Percentiles rank a stretch among this genome's conserved stretches.
phyloP scores from a whole-genome alignment of 2,797 vertebrate genomes.

The Gastrophryne carolinensis region DNA sequence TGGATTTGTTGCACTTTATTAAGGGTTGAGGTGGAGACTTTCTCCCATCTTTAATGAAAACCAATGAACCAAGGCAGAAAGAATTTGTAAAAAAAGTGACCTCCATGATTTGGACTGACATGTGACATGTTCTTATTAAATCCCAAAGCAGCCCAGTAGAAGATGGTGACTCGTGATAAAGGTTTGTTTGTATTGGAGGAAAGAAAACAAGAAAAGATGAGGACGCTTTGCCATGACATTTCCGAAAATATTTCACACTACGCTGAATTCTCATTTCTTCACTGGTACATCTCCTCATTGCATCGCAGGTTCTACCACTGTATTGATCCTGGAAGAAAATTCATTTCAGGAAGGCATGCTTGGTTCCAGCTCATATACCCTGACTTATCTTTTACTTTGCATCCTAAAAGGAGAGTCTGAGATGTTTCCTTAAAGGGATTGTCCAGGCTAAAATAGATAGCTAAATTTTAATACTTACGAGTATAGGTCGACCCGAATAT shows the following conservation, averaged over 20 bases:
- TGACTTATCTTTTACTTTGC: background rate
- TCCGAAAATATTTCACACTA: background rate
- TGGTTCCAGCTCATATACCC: background rate
- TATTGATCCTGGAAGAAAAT: background rate
- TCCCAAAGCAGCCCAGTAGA: background rate
- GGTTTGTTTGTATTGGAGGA: background rate
- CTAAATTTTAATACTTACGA: too few relatives aligned
- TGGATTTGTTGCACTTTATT: too few relatives aligned
- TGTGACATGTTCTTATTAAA: background rate
- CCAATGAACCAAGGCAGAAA: too few relatives aligned
- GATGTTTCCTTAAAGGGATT: too few relatives aligned
- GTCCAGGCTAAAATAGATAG: too few relatives aligned
- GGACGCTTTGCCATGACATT: background rate
- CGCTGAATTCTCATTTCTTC: background rate
- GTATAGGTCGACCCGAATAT: too few relatives aligned
- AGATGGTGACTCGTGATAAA: background rate
- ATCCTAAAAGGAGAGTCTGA: background rate
- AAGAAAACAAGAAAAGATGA: background rate
- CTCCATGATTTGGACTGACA: too few relatives aligned
- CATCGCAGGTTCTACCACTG: background rate
- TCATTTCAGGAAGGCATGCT: background rate
- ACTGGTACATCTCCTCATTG: background rate
- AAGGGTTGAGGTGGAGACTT: too few relatives aligned
- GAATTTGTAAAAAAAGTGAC: too few relatives aligned
- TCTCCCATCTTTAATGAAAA: too few relatives aligned